These are phyloP conservation scores for Kobus ellipsiprymnus DNA, from an alignment of 2,113 vertebrate genomes.

Conservation along the genomic window DNA sequence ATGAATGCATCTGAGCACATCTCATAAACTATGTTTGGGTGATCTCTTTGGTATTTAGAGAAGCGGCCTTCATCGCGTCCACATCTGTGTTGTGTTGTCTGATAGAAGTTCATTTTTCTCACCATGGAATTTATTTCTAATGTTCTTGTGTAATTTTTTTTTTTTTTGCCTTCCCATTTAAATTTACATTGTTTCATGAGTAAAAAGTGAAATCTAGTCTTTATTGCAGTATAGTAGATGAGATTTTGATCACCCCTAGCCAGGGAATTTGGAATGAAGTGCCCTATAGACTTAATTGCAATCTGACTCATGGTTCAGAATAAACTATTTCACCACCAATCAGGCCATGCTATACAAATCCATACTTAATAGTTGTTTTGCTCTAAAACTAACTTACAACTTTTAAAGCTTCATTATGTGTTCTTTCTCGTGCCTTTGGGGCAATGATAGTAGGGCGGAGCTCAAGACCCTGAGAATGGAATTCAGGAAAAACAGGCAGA, in stretches of 20 bases:
- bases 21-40: neutral
- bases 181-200: slow-evolving; percentile 12
- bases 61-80: neutral
- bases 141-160: neutral
- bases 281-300: slow-evolving; percentile 18
- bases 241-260: slow-evolving; percentile 5
- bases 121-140: slow-evolving; percentile 30
- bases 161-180: neutral
- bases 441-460: neutral
- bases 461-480: neutral
- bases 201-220: slow-evolving; percentile 25
- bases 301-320: slow-evolving; percentile 46
- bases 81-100: neutral
- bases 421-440: neutral
- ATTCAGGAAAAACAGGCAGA: neutral
- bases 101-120: neutral
- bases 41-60: neutral
- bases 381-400: neutral
- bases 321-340: slow-evolving; percentile 6
- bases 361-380: slow-evolving; percentile 27
- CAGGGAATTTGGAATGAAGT: slow-evolving; percentile 4
- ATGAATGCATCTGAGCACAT: neutral
- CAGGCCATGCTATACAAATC: neutral
- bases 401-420: neutral
- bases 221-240: neutral